A percentile compares a stretch with the other conserved stretches of the same genome.
phyloP scores from a whole-genome alignment of 2,113 vertebrate species.

The Corythoichthys haematopterus region DNA sequence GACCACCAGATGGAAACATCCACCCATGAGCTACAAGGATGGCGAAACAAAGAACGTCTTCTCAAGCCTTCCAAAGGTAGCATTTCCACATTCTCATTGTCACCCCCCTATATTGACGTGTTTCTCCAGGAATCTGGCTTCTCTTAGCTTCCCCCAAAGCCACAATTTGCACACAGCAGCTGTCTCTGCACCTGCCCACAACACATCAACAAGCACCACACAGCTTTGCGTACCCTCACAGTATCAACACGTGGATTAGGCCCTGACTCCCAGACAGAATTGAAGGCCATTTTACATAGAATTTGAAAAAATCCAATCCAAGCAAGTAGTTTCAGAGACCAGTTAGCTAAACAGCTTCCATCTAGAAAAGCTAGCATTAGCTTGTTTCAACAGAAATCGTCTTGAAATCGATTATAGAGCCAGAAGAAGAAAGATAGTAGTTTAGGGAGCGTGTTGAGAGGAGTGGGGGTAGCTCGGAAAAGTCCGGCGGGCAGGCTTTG shows the following conservation, averaged over 20 bases:
- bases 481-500: constrained; percentile 57
- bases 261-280: too few relatives aligned
- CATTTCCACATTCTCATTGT: too few relatives aligned
- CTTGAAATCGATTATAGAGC: not conserved
- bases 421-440: not conserved
- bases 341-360: too few relatives aligned
- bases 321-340: too few relatives aligned
- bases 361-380: not conserved
- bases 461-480: constrained; percentile 22
- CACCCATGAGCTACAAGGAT: not conserved
- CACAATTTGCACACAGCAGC: constrained; percentile 68
- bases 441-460: not conserved
- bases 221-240: not conserved
- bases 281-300: too few relatives aligned
- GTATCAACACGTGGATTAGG: too few relatives aligned
- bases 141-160: constrained; percentile 57
- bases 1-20: constrained; percentile 42
- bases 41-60: not conserved
- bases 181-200: constrained; percentile 74
- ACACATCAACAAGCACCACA: constrained; percentile 17
- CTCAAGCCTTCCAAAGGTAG: not conserved
- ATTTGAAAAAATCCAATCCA: not conserved
- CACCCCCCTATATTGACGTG: constrained; percentile 33
- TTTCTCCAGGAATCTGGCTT: constrained; percentile 51
- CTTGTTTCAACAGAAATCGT: not conserved